Evolutionary conservation across 1,140 invertebrate species (phyloP).

Genomic region (Trichonephila clavipes): DNA sequence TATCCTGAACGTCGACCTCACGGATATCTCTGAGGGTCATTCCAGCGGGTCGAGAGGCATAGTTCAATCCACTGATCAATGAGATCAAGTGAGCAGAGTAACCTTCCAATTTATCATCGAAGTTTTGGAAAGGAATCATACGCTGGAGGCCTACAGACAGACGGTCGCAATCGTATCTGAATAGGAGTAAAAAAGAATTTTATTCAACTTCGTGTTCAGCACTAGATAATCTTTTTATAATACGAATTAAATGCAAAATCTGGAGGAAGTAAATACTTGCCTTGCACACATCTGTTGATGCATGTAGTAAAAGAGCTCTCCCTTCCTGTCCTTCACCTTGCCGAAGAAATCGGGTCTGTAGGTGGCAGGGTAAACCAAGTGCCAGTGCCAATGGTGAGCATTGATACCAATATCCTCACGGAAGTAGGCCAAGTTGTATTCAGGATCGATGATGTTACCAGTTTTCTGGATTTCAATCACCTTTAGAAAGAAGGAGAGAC

Average conservation of each 20-base stretch:
- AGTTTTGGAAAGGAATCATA: slow-evolving; percentile 76
- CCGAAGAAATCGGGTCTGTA: slow-evolving; percentile 81
- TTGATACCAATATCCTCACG: slow-evolving; percentile 87
- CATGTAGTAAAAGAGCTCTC: slow-evolving; percentile 89
- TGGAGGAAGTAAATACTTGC: slow-evolving; percentile 77
- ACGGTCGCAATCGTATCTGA: slow-evolving; percentile 73
- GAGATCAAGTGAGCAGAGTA: slow-evolving; percentile 84
- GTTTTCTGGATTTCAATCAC: slow-evolving; percentile 46
- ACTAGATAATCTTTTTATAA: neutral
- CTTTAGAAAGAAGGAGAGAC: neutral
- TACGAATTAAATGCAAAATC: neutral
- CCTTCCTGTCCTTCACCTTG: slow-evolving; percentile 85
- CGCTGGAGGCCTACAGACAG: slow-evolving; percentile 64
- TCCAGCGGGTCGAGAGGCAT: slow-evolving; percentile 83
- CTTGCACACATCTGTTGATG: slow-evolving; percentile 86
- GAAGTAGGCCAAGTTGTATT: slow-evolving; percentile 85
- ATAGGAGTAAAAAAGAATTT: neutral
- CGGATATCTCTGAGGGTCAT: slow-evolving; percentile 82
- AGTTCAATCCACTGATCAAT: slow-evolving; percentile 85
- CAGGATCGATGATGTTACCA: slow-evolving; percentile 78
- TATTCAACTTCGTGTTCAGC: neutral
- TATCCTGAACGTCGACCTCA: slow-evolving; percentile 80
- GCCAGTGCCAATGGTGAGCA: slow-evolving; percentile 85
- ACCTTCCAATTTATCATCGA: slow-evolving; percentile 81
- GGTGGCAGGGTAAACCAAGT: slow-evolving; percentile 82